phyloP scores from a whole-genome alignment of 2,888 invertebrate species.

The Drosophila picticornis region DNA sequence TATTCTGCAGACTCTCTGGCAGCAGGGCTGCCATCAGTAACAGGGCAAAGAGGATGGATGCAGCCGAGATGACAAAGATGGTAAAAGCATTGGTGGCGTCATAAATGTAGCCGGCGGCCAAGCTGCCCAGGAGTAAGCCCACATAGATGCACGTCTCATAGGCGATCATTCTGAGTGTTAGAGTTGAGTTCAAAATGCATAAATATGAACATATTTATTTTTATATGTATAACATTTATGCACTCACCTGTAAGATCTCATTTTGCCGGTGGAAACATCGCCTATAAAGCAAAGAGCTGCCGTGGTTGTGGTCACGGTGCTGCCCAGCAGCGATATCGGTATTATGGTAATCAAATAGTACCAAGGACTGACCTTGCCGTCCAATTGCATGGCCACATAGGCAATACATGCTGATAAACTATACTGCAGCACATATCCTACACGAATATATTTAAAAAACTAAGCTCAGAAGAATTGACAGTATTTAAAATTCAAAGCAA shows the following conservation, averaged over 20 bases:
- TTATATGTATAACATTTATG: accelerated
- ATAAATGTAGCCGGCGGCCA: slow-evolving; percentile 87
- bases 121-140: slow-evolving; percentile 88
- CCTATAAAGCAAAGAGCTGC: slow-evolving; percentile 88
- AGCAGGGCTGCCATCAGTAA: slow-evolving; percentile 68
- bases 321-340: slow-evolving; percentile 87
- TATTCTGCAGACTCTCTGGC: slow-evolving; percentile 76
- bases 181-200: background rate
- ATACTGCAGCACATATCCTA: slow-evolving; percentile 81
- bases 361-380: slow-evolving; percentile 80
- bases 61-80: slow-evolving; percentile 78
- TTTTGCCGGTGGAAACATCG: slow-evolving; percentile 87
- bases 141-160: slow-evolving; percentile 87
- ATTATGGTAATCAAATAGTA: slow-evolving; percentile 86
- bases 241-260: slow-evolving; percentile 87
- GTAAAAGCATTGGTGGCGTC: slow-evolving; percentile 76
- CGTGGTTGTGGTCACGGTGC: slow-evolving; percentile 87
- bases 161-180: slow-evolving; percentile 87
- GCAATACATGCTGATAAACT: slow-evolving; percentile 69
- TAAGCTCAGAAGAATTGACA: background rate
- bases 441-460: background rate
- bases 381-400: slow-evolving; percentile 51
- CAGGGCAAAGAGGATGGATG: slow-evolving; percentile 60
- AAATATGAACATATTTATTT: background rate
- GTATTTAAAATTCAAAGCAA: background rate